phyloP scores from a whole-genome alignment of 92 coral and sea anemone genomes.

The Heteractis magnifica region DNA sequence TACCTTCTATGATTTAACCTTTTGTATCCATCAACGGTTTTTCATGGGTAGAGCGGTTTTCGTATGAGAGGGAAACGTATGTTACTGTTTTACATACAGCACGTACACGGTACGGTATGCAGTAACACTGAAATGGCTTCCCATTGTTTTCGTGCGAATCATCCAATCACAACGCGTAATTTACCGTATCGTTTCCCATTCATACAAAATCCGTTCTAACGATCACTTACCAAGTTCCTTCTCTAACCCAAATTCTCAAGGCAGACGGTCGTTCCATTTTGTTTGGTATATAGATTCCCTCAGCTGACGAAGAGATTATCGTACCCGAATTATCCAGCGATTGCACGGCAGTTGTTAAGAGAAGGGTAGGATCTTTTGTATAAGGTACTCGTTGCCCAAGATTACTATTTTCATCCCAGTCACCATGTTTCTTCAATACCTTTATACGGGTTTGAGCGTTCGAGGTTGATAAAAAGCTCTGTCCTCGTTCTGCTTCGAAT shows the following conservation, averaged over 20 bases:
- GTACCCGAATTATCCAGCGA: constrained; percentile 30
- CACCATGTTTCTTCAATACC: constrained; percentile 36
- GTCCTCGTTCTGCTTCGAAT: constrained; percentile 48
- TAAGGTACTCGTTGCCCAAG: constrained; percentile 37
- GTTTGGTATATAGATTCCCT: constrained; percentile 18
- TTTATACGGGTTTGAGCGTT: constrained; percentile 25
- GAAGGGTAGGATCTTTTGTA: constrained; percentile 17
- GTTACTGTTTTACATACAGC: no score
- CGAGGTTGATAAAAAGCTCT: constrained; percentile 29
- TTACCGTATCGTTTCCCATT: no score
- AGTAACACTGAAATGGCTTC: no score
- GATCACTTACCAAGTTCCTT: constrained; percentile 61
- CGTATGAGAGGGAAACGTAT: no score
- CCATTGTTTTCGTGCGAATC: no score
- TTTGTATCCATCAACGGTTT: no score
- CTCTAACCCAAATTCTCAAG: constrained; percentile 61
- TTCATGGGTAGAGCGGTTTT: no score
- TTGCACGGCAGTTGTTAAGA: constrained; percentile 25
- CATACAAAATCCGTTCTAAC: neutral
- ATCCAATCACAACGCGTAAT: no score
- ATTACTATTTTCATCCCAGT: constrained; percentile 34
- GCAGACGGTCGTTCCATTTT: constrained; percentile 36
- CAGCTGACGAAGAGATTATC: constrained; percentile 24
- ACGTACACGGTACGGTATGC: no score
- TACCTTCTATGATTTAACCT: no score